Percentiles rank a stretch among this genome's conserved stretches.
phyloP scores from a whole-genome alignment of 2,888 invertebrate genomes.

The Eudemis profundana region DNA sequence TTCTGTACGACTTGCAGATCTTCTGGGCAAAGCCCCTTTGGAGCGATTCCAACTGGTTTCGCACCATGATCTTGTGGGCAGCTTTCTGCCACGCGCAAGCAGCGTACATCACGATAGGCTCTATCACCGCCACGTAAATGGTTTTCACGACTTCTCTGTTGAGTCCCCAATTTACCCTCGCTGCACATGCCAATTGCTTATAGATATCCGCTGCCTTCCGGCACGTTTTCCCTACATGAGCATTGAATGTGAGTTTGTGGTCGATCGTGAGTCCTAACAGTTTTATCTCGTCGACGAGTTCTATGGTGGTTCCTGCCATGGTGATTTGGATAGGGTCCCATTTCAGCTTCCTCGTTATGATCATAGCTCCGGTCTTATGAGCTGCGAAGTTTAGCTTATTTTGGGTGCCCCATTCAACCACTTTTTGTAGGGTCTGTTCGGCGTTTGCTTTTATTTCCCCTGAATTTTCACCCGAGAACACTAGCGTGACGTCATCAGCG shows the following conservation, averaged over 20 bases:
- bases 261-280: conserved; percentile 3
- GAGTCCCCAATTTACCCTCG: conserved; percentile 1
- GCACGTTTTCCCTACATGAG: not conserved
- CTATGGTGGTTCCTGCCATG: not conserved
- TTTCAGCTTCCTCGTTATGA: not conserved
- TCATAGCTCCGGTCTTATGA: not conserved
- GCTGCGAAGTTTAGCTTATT: not conserved
- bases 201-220: not conserved
- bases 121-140: not conserved
- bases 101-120: too few species aligned
- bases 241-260: conserved; percentile 4
- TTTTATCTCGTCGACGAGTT: not conserved
- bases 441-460: not conserved
- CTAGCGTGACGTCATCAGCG: not conserved
- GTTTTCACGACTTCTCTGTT: too few species aligned
- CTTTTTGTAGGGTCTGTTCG: not conserved
- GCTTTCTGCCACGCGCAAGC: too few species aligned
- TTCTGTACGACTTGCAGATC: too few species aligned
- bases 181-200: not conserved
- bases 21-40: too few species aligned
- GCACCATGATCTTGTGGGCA: too few species aligned
- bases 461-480: not conserved
- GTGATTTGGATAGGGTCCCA: not conserved
- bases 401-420: not conserved
- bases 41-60: too few species aligned